These are phyloP conservation scores for Excalfactoria chinensis DNA, from an alignment of 2,113 vertebrate genomes.

Conservation along the genomic window DNA sequence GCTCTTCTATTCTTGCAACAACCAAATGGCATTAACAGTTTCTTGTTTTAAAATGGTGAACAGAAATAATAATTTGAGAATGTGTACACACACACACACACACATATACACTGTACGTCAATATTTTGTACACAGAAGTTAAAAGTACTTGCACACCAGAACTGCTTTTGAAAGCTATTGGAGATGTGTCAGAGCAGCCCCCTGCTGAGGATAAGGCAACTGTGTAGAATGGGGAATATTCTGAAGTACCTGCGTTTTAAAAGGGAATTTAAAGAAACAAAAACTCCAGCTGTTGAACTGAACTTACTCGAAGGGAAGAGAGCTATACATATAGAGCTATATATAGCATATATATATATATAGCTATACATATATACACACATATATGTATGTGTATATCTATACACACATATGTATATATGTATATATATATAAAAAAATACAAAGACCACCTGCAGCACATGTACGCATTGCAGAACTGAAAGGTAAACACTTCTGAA, in stretches of 20 bases:
- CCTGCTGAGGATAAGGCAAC: slow-evolving; percentile 50
- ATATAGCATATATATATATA: not conserved
- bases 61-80: not conserved
- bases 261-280: not conserved
- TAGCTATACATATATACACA: not conserved
- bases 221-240: not conserved
- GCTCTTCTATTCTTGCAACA: slow-evolving; percentile 51
- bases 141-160: not conserved
- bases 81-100: not conserved
- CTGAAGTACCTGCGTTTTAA: not conserved
- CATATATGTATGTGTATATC: slow-evolving; percentile 11
- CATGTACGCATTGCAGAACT: slow-evolving; percentile 32
- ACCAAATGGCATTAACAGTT: slow-evolving; percentile 36
- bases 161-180: not conserved
- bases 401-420: not conserved
- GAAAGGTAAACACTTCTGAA: slow-evolving; percentile 56
- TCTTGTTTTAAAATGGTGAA: slow-evolving; percentile 43
- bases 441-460: slow-evolving; percentile 51
- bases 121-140: not conserved
- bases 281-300: not conserved
- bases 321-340: slow-evolving; percentile 1
- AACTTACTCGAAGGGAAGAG: not conserved
- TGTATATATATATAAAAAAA: slow-evolving; percentile 7
- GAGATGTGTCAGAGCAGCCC: not conserved
- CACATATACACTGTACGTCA: not conserved